Evolutionary conservation across 2,888 invertebrate species (phyloP).

Genomic region (Phalera bucephala): DNA sequence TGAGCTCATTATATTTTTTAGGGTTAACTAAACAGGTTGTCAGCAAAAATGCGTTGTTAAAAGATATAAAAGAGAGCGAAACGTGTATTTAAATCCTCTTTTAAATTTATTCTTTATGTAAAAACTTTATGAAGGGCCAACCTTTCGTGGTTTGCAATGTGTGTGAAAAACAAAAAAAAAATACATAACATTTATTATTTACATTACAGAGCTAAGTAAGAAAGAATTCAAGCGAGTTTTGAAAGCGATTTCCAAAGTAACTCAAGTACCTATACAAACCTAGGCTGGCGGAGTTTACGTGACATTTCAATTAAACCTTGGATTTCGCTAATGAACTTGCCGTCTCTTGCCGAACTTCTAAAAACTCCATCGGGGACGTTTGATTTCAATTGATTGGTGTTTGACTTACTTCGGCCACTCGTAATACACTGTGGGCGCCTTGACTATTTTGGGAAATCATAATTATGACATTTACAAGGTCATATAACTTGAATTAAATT

Average conservation of each 20-base stretch:
- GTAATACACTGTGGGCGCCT: not conserved
- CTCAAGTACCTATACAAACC: conserved; percentile 32
- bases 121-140: conserved; percentile 11
- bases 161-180: too few relatives aligned
- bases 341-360: conserved; percentile 45
- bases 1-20: conserved; percentile 24
- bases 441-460: too few relatives aligned
- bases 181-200: conserved; percentile 16
- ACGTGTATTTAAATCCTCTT: not conserved
- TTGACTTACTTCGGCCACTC: conserved; percentile 13
- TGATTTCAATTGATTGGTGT: conserved; percentile 49
- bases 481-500: too few relatives aligned
- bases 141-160: conserved; percentile 9
- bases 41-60: conserved; percentile 5
- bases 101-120: not conserved
- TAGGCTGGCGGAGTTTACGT: conserved; percentile 43
- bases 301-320: conserved; percentile 66
- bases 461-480: too few relatives aligned
- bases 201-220: conserved; percentile 20
- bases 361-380: conserved; percentile 46
- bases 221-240: conserved; percentile 33
- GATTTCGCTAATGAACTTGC: conserved; percentile 60
- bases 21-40: conserved; percentile 12
- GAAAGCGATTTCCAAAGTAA: conserved; percentile 29
- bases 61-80: not conserved